Percentiles rank a stretch among this genome's conserved stretches.
Conservation (phyloP, 2,888 invertebrate species). For the Dasypogon diadema region DNA sequence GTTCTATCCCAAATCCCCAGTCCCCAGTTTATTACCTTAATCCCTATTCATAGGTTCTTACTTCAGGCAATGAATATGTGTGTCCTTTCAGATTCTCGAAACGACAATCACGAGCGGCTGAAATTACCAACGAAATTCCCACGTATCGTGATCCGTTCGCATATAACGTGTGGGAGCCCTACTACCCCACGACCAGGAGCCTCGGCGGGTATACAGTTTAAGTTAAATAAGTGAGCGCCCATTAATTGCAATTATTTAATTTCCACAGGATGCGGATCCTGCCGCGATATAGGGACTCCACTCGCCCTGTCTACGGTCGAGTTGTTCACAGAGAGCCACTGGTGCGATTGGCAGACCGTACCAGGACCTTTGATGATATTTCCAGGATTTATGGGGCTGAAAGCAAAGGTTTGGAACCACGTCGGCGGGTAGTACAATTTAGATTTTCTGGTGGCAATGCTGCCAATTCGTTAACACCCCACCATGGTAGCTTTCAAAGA, state of each 20-base stretch:
- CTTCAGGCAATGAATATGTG: too few relatives aligned
- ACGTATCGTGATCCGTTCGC: slow-evolving; percentile 85
- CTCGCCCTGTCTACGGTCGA: slow-evolving; percentile 78
- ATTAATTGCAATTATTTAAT: too few relatives aligned
- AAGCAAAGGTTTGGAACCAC: slow-evolving; percentile 55
- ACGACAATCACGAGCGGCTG: slow-evolving; percentile 86
- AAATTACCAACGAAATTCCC: slow-evolving; percentile 88
- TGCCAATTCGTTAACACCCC: slow-evolving; percentile 61
- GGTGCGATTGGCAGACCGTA: slow-evolving; percentile 68
- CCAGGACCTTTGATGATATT: slow-evolving; percentile 71
- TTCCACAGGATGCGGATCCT: slow-evolving; percentile 65
- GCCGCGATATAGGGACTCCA: slow-evolving; percentile 64
- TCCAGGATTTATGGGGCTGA: slow-evolving; percentile 70
- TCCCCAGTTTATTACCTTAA: too few relatives aligned
- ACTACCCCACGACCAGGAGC: slow-evolving; percentile 70
- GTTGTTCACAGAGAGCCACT: slow-evolving; percentile 79
- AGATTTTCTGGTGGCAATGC: slow-evolving; percentile 63
- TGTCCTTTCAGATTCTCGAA: slow-evolving; percentile 79
- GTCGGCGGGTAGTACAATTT: slow-evolving; percentile 58
- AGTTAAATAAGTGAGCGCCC: too few relatives aligned
- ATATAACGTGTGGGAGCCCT: slow-evolving; percentile 85
- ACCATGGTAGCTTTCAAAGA: slow-evolving; percentile 75
- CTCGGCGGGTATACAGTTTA: slow-evolving; percentile 72
- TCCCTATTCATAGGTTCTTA: too few relatives aligned
- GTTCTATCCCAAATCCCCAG: too few relatives aligned